A percentile compares a stretch with the other conserved stretches of the same genome.
Evolutionary conservation across 2,113 vertebrate species (phyloP).

Genomic region (Phalacrocorax pelagicus): DNA sequence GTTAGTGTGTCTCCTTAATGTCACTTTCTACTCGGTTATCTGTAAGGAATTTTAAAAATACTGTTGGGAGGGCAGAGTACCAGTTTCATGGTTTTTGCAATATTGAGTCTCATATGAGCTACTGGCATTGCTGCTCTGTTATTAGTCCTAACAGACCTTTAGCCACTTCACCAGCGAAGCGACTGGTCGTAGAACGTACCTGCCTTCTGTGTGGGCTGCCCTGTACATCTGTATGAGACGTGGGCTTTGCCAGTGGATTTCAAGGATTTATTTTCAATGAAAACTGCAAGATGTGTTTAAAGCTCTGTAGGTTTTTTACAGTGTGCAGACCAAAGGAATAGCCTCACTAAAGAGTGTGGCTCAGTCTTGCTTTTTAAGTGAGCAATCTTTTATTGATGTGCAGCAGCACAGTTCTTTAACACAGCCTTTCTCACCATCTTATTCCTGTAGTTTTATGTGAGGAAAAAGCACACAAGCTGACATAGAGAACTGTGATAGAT

Average conservation of each 20-base stretch:
- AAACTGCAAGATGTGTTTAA: not conserved
- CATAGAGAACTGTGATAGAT: not conserved
- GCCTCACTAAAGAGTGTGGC: not conserved
- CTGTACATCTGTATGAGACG: not conserved
- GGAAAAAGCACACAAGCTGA: not conserved
- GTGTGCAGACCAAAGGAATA: not conserved
- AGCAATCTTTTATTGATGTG: not conserved
- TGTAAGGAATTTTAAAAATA: not conserved
- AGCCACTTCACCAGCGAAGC: accelerated
- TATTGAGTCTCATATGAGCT: not conserved
- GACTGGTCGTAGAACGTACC: not conserved
- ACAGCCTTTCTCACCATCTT: not conserved
- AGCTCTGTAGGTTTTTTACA: not conserved
- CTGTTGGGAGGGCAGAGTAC: not conserved
- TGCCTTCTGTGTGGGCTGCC: not conserved
- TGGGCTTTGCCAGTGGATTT: not conserved
- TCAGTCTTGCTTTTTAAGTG: accelerated
- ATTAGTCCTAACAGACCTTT: not conserved
- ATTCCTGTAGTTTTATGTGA: not conserved
- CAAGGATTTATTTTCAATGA: not conserved
- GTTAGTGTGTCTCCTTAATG: not conserved
- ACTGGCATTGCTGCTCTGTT: not conserved
- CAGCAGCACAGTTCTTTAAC: not conserved
- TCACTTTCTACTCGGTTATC: not conserved
- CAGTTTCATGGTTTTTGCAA: not conserved